phyloP scores from a whole-genome alignment of 2,888 invertebrate genomes.

The Nymphalis c-album region DNA sequence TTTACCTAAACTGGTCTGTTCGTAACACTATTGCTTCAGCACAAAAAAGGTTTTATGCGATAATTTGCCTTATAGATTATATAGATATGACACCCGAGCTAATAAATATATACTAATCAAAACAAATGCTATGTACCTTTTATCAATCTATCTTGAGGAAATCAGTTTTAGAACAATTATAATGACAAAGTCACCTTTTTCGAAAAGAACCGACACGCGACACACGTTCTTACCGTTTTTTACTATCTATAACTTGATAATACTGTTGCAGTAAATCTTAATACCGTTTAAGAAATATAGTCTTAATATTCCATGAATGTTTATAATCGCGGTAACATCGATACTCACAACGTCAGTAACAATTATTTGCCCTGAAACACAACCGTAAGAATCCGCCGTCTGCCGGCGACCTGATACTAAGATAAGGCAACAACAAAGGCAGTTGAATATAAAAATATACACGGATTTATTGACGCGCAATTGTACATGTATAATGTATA shows the following conservation, averaged over 20 bases:
- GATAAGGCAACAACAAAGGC: conserved; percentile 69
- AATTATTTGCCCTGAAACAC: conserved; percentile 57
- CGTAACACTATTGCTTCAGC: no score
- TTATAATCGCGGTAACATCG: conserved; percentile 12
- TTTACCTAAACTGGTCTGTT: no score
- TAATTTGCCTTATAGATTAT: no score
- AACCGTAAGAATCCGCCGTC: conserved; percentile 47
- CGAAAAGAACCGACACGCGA: no score
- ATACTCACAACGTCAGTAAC: conserved; percentile 32
- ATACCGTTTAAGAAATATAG: neutral
- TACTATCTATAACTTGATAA: neutral
- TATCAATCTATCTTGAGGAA: no score
- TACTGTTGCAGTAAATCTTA: conserved; percentile 3
- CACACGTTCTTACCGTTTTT: no score
- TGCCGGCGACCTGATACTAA: conserved; percentile 15
- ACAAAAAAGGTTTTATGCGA: no score
- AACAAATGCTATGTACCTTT: no score
- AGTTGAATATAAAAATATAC: conserved; percentile 48
- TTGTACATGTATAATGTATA: conserved; percentile 11
- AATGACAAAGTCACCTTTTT: no score
- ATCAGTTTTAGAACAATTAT: no score
- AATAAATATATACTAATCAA: no score
- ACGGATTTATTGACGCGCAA: conserved; percentile 27
- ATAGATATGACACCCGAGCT: no score
- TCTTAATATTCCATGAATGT: neutral